Evolutionary conservation across 30 jellyfish, hydroid and myxozoan genomes (phyloP).

Genomic region (Aurelia aurita complex sp. Pacific): DNA sequence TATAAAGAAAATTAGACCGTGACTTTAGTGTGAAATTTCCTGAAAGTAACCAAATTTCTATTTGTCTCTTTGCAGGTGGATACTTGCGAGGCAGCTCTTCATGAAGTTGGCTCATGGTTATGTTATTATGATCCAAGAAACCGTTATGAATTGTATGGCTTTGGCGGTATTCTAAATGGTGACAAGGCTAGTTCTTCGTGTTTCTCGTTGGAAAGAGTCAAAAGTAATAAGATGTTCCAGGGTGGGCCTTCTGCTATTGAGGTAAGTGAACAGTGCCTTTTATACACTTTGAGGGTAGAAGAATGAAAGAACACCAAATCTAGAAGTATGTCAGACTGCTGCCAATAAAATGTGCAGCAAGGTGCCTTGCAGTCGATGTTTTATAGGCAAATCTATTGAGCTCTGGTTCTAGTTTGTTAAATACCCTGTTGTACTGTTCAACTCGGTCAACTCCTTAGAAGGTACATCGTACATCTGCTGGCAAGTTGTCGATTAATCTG

Average conservation of each 20-base stretch:
- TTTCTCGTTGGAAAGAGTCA: slow-evolving; percentile 6
- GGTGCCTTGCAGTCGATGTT: too few relatives aligned
- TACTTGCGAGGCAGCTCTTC: slow-evolving; percentile 70
- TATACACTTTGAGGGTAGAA: too few relatives aligned
- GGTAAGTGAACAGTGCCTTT: slow-evolving; percentile 21
- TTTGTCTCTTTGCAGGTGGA: slow-evolving; percentile 12
- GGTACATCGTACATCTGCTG: too few relatives aligned
- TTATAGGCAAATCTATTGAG: too few relatives aligned
- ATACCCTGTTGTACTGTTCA: too few relatives aligned
- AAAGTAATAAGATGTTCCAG: not conserved
- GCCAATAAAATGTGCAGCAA: too few relatives aligned
- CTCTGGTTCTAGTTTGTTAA: too few relatives aligned
- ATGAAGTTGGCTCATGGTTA: slow-evolving; percentile 72
- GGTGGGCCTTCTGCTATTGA: slow-evolving; percentile 38
- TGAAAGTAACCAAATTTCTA: not conserved
- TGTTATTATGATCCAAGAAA: slow-evolving; percentile 56
- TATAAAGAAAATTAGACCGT: too few relatives aligned
- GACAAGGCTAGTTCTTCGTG: slow-evolving; percentile 10
- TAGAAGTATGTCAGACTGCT: not conserved
- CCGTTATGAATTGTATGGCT: slow-evolving; percentile 66
- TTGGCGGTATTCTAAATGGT: slow-evolving; percentile 66
- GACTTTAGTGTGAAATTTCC: too few relatives aligned
- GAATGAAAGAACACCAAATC: not conserved
- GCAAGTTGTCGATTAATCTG: too few relatives aligned
- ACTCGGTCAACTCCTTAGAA: too few relatives aligned